Conservation (phyloP, 2,113 vertebrate genomes). For the Caloenas nicobarica region DNA sequence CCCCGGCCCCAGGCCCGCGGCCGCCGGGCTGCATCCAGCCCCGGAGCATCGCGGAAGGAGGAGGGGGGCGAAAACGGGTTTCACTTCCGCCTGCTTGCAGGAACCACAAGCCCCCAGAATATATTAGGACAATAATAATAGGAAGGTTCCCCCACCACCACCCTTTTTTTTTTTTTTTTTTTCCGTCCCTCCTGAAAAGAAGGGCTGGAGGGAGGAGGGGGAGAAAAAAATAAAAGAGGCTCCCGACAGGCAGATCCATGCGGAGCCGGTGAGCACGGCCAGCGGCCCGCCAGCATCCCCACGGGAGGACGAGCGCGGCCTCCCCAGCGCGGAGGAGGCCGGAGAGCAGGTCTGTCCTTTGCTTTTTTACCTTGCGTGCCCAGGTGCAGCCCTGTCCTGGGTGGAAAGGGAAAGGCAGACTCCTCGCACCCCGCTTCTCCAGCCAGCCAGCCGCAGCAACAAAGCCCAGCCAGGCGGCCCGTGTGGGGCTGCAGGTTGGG, state of each 20-base stretch:
- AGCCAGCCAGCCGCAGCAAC: background rate
- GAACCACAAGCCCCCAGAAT: conserved; percentile 73
- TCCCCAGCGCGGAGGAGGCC: conserved; percentile 23
- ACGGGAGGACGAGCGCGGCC: conserved; percentile 9
- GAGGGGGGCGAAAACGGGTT: conserved; percentile 61
- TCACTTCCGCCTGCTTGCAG: conserved; percentile 81
- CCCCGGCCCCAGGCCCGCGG: too few species aligned
- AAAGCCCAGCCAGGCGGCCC: background rate
- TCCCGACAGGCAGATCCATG: conserved; percentile 33
- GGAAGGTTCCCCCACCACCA: background rate
- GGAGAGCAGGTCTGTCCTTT: conserved; percentile 66
- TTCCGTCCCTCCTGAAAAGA: background rate
- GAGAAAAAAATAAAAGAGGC: background rate
- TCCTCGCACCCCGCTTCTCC: background rate
- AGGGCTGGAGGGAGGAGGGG: background rate
- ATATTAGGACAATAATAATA: conserved; percentile 28
- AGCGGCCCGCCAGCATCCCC: conserved; percentile 8
- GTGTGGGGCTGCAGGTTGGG: background rate
- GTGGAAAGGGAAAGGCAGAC: background rate
- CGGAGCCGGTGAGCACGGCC: conserved; percentile 31
- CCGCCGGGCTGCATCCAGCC: background rate
- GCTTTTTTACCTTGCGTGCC: background rate
- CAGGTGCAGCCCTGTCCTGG: background rate
- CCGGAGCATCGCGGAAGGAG: conserved; percentile 42
- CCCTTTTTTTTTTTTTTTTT: background rate